phyloP scores from a whole-genome alignment of 1,140 invertebrate species.

The Ceratina calcarata region DNA sequence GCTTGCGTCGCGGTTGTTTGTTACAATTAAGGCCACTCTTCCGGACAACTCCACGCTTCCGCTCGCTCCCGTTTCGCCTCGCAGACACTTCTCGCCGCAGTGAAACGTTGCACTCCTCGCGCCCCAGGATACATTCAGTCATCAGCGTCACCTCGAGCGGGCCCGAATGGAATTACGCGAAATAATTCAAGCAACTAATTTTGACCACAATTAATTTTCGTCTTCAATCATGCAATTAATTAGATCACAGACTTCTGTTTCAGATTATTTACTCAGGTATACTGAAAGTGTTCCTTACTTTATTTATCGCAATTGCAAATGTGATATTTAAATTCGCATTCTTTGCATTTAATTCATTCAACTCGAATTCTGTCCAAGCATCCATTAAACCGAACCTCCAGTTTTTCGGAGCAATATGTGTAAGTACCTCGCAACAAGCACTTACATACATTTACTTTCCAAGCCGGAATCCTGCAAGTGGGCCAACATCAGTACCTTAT shows the following conservation, averaged over 20 bases:
- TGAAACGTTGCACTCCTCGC: slow-evolving; percentile 40
- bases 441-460: slow-evolving; percentile 39
- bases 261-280: too few species aligned
- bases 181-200: slow-evolving; percentile 19
- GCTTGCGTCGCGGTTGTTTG: slow-evolving; percentile 61
- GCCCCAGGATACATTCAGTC: slow-evolving; percentile 58
- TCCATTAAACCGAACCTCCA: background rate
- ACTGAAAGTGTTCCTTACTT: too few species aligned
- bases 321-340: too few species aligned
- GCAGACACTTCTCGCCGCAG: slow-evolving; percentile 42
- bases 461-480: slow-evolving; percentile 25
- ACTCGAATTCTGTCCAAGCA: background rate
- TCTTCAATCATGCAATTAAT: too few species aligned
- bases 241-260: too few species aligned
- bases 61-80: slow-evolving; percentile 43
- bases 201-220: too few species aligned
- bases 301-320: too few species aligned
- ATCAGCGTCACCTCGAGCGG: slow-evolving; percentile 59
- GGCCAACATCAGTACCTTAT: slow-evolving; percentile 46
- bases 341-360: too few species aligned
- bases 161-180: slow-evolving; percentile 61
- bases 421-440: slow-evolving; percentile 23
- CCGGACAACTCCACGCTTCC: slow-evolving; percentile 31
- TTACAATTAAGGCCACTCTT: slow-evolving; percentile 70
- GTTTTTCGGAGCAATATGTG: slow-evolving; percentile 28